Evolutionary conservation across 2,797 vertebrate species (phyloP), one percentile per base, ranked within the genome.

Genomic region (Petrocephalus sullivani): DNA sequence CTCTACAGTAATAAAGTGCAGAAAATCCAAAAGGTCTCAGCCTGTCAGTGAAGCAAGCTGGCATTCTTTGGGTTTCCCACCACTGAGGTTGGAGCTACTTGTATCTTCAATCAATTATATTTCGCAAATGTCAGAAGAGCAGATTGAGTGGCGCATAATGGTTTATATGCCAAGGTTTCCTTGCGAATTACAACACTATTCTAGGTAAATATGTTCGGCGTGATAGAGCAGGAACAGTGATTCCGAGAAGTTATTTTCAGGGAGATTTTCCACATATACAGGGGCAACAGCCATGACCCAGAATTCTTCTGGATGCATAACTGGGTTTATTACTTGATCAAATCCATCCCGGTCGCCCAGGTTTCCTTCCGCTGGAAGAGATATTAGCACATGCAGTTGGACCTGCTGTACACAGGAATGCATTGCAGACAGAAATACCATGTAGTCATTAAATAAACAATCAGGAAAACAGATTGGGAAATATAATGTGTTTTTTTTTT

Each of bases 361-460:
- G n/a, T 46, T 82, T 75, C 91, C 93, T 94, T 95, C 94, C 94
- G 93, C 93, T 94, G 96, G 95, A 94, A 95, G 93, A 95, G 95
- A 93, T 94, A 96, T 96, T 93, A 93, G 94, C 93, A 94, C 93
- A 95, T 95, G 95, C 94, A 94, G 92, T 91, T 91, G 92, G 90
- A 91, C 88, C 90, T 46, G 91, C 90, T 91, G 23, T 56, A 57
- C 54, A 33, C 93, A 94, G 95, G 92, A 91, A 93, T 90, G 93
- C 93, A 94, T 91, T 87, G 96, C 94, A 95, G 95, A 92, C 91
- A 91, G 94, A 83, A 95, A 95, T 93, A 95, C 93, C 51, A 93
- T 94, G 21, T 94, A 95, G 95, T 96, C 95, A 95, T 95, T 97
- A 96, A 96, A 96, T 97, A 98, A 98, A 98, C 96, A 97, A 94